Evolutionary conservation across 2,888 invertebrate genomes (phyloP), one percentile per base, ranked within the genome.

Genomic region (Noctua pronuba): DNA sequence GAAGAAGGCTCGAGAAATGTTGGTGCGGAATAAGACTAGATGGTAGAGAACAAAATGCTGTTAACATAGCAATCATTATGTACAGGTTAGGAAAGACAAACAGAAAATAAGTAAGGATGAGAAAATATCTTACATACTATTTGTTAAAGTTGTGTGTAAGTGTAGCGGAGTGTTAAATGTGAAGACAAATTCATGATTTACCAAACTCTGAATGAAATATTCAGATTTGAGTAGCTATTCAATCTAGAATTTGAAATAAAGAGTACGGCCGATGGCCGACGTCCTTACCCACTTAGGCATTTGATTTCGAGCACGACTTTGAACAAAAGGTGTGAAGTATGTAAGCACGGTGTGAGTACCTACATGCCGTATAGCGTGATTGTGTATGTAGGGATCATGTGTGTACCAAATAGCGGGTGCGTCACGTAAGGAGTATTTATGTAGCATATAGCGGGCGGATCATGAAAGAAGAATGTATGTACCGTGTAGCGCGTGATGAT

Each of bases 401-500:
- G 31, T 62, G 10, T 35, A 58, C 35, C 21, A 62, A 35, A 21
- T 21, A 35, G 60, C 60, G 35, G 60, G 31, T 21, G 31, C 21
- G 10, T 35, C 35, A 21, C 21, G 31, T 35, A 35, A 62, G 35
- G 21, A 62, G 21, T 62, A 35, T 62, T 62, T 21, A 62, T 62
- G 35, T 62, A 62, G 62, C 62, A 62, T 62, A 62, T 5, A 35
- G 65, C 41, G 3, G 41, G 18, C n/a, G n/a, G 8, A 62, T 35
- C 62, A 89, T 91, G 70, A 84, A 87, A 77, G 88, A 89, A 79
- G 10, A 44, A 62, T 73, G 24, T 66, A n/a, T 41, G 58, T 94
- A 97, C 98, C 98, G 92, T 98, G 97, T 90, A 97, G 96, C 74
- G 97, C 95, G 86, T 94, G 97, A 96, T 93, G 97, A 96, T 92